A percentile compares a stretch with the other conserved stretches of the same genome.
These are phyloP conservation scores for Vespertilio murinus DNA, from an alignment of 2,797 vertebrate genomes.

Conservation along the genomic window DNA sequence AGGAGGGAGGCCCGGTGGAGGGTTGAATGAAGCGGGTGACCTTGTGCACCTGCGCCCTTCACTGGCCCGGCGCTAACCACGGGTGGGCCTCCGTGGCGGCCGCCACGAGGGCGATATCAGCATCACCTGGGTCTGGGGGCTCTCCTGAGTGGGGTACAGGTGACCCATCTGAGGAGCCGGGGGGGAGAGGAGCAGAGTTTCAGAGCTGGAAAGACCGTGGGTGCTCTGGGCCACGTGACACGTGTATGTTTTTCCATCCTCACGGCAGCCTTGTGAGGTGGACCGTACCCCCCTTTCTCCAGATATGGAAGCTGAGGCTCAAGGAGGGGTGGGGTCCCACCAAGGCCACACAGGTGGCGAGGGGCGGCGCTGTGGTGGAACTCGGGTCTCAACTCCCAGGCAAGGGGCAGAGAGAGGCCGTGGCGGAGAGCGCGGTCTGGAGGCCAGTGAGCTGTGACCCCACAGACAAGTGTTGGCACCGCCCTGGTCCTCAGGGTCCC, in stretches of 20 bases:
- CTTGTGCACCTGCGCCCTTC: not conserved
- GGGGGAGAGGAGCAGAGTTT: not conserved
- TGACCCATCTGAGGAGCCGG: not conserved
- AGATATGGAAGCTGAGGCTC: not conserved
- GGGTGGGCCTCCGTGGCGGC: accelerated
- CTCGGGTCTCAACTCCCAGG: not conserved
- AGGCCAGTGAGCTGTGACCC: not conserved
- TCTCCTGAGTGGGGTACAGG: not conserved
- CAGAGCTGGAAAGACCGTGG: not conserved
- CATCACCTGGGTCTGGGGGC: too few species aligned
- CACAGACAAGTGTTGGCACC: too few species aligned
- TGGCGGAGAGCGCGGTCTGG: not conserved
- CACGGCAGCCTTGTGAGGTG: not conserved
- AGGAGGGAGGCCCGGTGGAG: not conserved
- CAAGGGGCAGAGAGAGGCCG: not conserved
- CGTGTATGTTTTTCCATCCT: not conserved
- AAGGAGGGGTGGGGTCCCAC: not conserved
- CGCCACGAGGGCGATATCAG: not conserved
- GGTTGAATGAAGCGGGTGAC: not conserved
- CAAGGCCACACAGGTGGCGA: not conserved
- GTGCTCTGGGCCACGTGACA: accelerated
- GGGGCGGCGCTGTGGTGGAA: not conserved
- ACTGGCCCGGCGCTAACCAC: accelerated
- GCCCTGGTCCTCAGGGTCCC: not conserved
- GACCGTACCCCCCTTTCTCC: not conserved